Conservation (phyloP, 64 coral and sea anemone genomes). For the Montipora foliosa region DNA sequence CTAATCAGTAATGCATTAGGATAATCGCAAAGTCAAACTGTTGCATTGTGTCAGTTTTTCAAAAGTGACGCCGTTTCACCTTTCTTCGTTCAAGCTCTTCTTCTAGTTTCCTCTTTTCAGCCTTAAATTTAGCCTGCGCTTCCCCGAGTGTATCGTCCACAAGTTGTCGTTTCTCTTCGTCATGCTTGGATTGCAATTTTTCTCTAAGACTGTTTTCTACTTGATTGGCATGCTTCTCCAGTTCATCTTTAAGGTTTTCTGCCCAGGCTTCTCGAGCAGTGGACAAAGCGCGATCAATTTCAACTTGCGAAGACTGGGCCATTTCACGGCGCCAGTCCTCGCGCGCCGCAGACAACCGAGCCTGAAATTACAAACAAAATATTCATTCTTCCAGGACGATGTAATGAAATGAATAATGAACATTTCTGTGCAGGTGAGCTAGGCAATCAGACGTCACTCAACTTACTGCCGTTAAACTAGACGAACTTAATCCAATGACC, state of each 20-base stretch:
- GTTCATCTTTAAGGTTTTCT: conserved; percentile 68
- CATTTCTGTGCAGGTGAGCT: too few species aligned
- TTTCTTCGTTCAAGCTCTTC: conserved; percentile 67
- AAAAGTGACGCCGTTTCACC: conserved; percentile 3
- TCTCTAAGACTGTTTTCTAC: conserved; percentile 43
- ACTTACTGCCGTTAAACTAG: too few species aligned
- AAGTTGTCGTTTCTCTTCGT: conserved; percentile 66
- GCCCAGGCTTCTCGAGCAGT: conserved; percentile 89
- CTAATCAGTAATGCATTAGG: not conserved
- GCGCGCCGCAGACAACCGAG: conserved; percentile 55
- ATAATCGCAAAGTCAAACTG: not conserved
- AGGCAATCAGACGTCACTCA: too few species aligned
- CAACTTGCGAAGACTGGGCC: conserved; percentile 58
- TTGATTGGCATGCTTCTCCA: conserved; percentile 53
- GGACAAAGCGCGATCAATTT: conserved; percentile 82
- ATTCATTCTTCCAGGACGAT: too few species aligned
- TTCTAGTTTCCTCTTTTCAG: conserved; percentile 68
- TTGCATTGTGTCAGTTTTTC: too few species aligned
- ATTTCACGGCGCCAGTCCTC: conserved; percentile 69
- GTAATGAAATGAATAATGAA: too few species aligned
- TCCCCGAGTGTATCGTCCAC: conserved; percentile 49
- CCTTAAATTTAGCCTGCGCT: conserved; percentile 54
- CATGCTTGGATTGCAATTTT: conserved; percentile 30
- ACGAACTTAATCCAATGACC: too few species aligned
- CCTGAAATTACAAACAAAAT: conserved; percentile 12